Conservation (phyloP, 2,113 vertebrate genomes). For the Osmerus eperlanus region DNA sequence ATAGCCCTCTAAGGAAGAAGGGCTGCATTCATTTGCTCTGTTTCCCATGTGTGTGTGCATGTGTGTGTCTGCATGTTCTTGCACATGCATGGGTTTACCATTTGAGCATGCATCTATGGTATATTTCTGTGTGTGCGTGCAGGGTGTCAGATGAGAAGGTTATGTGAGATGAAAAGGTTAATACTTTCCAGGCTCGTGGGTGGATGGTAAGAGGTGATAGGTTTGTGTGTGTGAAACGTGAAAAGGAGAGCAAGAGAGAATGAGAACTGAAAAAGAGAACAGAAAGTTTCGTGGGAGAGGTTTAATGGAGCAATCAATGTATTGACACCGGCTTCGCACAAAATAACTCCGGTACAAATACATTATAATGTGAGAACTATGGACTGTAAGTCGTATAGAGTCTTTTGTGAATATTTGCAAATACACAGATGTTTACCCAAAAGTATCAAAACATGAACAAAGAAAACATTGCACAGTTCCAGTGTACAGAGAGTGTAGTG, state of each 20-base stretch:
- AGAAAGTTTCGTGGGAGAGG: neutral
- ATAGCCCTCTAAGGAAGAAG: conserved; percentile 53
- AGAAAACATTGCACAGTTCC: neutral
- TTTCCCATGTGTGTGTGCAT: conserved; percentile 37
- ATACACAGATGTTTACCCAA: too few relatives aligned
- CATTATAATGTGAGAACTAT: too few relatives aligned
- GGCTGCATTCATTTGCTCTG: neutral
- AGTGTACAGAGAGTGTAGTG: conserved; percentile 44
- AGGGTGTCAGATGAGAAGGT: conserved; percentile 50
- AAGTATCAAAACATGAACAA: too few relatives aligned
- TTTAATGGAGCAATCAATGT: neutral
- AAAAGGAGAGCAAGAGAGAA: neutral
- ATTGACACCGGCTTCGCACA: neutral
- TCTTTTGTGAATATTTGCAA: neutral
- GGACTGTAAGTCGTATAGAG: neutral
- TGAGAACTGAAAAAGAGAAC: neutral
- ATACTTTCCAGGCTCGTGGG: conserved; percentile 58
- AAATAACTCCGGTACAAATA: too few relatives aligned
- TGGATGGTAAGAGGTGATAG: conserved; percentile 49
- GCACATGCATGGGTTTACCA: conserved; percentile 17
- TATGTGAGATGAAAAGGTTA: conserved; percentile 62
- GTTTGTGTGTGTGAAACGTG: conserved; percentile 25
- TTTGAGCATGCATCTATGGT: neutral
- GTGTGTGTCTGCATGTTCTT: conserved; percentile 23
- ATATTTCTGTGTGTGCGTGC: conserved; percentile 37